phyloP scores from a whole-genome alignment of 2,888 invertebrate species.

The Campopleginae sp. region DNA sequence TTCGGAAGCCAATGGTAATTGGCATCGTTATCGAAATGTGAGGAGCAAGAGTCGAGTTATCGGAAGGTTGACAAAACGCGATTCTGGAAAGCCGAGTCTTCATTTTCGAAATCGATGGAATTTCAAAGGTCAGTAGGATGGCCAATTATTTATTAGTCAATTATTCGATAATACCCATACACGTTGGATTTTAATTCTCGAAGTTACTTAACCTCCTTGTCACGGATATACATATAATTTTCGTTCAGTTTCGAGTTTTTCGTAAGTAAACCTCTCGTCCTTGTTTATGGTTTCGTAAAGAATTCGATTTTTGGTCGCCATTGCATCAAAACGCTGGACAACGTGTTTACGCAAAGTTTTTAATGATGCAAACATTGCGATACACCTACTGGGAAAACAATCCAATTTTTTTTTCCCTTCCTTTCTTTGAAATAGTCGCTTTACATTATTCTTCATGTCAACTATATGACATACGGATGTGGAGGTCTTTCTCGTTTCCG shows the following conservation, averaged over 20 bases:
- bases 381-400: slow-evolving; percentile 46
- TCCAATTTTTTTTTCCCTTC: neutral
- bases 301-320: neutral
- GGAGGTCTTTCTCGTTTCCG: slow-evolving; percentile 59
- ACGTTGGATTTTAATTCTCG: neutral
- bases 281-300: neutral
- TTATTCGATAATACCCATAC: neutral
- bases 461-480: slow-evolving; percentile 54
- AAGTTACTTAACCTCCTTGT: neutral
- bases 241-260: neutral
- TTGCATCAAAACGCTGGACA: neutral
- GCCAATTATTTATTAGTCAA: neutral
- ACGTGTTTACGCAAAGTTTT: neutral
- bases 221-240: neutral
- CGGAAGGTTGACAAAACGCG: neutral
- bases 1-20: neutral
- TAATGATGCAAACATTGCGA: slow-evolving; percentile 21
- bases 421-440: slow-evolving; percentile 10
- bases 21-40: neutral
- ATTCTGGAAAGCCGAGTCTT: neutral
- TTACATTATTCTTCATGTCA: slow-evolving; percentile 17
- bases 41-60: neutral
- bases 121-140: neutral
- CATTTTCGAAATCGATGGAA: neutral
- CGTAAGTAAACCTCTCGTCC: neutral